phyloP scores from a whole-genome alignment of 2,797 vertebrate genomes.

The Sebastes jordani region DNA sequence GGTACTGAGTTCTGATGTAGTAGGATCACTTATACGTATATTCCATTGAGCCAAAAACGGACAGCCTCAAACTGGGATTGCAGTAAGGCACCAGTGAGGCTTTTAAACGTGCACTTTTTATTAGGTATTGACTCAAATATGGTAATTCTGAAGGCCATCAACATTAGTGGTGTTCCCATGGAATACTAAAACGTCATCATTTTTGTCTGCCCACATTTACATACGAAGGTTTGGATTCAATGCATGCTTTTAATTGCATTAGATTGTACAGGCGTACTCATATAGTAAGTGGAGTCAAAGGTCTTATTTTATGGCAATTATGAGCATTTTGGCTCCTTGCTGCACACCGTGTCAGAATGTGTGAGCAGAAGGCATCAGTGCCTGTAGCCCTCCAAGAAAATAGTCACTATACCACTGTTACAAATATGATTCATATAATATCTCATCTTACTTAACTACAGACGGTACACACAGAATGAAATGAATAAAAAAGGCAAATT shows the following conservation, averaged over 20 bases:
- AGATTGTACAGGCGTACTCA: neutral
- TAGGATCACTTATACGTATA: neutral
- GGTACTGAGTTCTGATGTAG: conserved; percentile 12
- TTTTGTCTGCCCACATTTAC: neutral
- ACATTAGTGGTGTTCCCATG: neutral
- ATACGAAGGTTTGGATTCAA: neutral
- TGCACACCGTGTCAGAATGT: neutral
- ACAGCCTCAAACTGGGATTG: neutral
- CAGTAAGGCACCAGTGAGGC: neutral
- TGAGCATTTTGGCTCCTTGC: neutral
- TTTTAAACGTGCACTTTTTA: neutral
- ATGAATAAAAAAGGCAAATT: neutral
- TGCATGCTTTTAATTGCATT: neutral
- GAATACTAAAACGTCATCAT: neutral
- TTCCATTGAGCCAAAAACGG: neutral
- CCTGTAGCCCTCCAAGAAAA: neutral
- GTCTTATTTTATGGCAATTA: neutral
- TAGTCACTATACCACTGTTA: neutral
- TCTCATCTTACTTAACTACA: neutral
- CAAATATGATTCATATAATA: neutral
- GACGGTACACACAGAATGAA: neutral
- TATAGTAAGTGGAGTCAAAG: neutral
- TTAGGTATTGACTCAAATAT: neutral
- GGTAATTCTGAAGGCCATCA: neutral
- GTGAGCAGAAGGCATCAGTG: neutral